Evolutionary conservation across 2,113 vertebrate species (phyloP), one percentile per base, ranked within the genome.

Genomic region (Aphyosemion australe): DNA sequence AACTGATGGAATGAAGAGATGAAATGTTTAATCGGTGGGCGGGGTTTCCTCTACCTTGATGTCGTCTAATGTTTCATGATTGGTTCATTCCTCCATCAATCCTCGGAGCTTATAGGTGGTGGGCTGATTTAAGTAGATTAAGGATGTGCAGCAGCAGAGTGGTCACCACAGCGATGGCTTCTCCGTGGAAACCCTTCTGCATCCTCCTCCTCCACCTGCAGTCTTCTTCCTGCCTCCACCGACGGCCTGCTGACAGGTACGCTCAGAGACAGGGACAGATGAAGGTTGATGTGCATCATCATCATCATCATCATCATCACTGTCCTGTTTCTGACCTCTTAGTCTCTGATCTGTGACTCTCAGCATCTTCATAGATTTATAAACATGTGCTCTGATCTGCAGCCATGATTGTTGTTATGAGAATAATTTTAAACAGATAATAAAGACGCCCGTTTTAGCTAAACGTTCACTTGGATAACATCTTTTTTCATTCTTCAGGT

Each of bases 61-160:
- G 31, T 18, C 13, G 8, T 13, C 16, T 46, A 48, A 62, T 54
- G 13, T 31, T 6, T 18, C 14, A 55, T 63, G 75, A 78, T 82
- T 87, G 87, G 78, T 52, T 53, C 69, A 62, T 58, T 13, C 52
- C 3, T 21, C 39, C 19, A 37, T 77, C 73, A 42, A 60, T 81
- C 67, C 37, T 12, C 6, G 49, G 61, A 72, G 67, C 4, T 78
- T 84, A 81, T 3, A 70, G 60, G 8, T 37, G 14, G 74, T 65
- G 82, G 70, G 75, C 75, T 81, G 87, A 80, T 80, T 85, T 80
- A 84, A 87, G 80, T 69, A 80, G 87, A 85, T 88, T 87, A 88
- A 4, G 16, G 5, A 14, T 51, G 57, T 34, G 34, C 31, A 37
- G 57, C 31, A 58, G 47, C 43, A 49, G 34, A 51, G 12, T 59